A percentile compares a stretch with the other conserved stretches of the same genome.
These are phyloP conservation scores for Calonectris borealis DNA, from an alignment of 2,113 vertebrate species.

Conservation along the genomic window DNA sequence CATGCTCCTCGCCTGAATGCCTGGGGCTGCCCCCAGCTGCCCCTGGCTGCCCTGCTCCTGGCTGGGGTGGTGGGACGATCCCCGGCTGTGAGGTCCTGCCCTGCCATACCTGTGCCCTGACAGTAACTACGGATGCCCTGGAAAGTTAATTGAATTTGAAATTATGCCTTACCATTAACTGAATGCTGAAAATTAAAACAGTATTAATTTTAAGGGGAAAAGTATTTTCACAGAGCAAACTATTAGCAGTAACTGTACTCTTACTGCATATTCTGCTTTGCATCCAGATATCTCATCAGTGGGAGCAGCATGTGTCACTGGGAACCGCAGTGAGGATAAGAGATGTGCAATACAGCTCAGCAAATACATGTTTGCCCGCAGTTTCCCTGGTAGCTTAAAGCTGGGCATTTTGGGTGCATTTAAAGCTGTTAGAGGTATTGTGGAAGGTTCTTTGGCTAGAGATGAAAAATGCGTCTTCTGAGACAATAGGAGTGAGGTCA, in stretches of 20 bases:
- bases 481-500: background rate
- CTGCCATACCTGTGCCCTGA: background rate
- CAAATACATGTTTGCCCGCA: background rate
- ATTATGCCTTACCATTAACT: background rate
- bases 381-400: background rate
- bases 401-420: background rate
- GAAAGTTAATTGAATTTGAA: background rate
- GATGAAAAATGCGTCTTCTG: background rate
- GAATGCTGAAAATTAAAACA: background rate
- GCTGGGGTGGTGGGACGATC: background rate
- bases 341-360: background rate
- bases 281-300: background rate
- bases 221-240: background rate
- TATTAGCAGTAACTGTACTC: background rate
- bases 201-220: background rate
- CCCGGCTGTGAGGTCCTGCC: background rate
- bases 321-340: background rate
- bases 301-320: background rate
- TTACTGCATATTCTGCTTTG: background rate
- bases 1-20: fast-evolving
- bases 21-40: background rate
- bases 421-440: background rate
- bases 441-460: background rate
- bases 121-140: background rate
- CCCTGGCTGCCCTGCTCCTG: background rate